Conservation (phyloP, 2,797 vertebrate species). For the Alcedo quadribrachys region DNA sequence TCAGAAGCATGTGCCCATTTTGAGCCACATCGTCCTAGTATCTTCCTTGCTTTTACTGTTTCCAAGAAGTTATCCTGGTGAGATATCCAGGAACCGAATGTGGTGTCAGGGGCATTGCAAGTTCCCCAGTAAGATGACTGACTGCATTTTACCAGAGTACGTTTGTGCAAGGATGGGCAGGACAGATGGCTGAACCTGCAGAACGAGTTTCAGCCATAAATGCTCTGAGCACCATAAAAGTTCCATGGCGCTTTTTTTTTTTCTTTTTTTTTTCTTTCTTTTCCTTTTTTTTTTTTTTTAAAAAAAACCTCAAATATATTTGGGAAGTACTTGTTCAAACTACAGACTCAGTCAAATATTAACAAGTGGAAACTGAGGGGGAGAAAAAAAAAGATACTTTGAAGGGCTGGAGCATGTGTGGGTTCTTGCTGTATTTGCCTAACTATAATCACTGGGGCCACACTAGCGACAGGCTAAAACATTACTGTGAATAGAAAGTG, state of each 20-base stretch:
- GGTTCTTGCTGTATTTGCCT: constrained; percentile 66
- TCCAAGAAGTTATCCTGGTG: constrained; percentile 44
- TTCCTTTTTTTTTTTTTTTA: too few relatives aligned
- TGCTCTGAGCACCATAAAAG: constrained; percentile 1
- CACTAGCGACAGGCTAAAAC: constrained; percentile 59
- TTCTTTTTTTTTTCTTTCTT: neutral
- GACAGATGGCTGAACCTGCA: constrained; percentile 64
- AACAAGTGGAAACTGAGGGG: constrained; percentile 45
- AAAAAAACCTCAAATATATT: constrained; percentile 23
- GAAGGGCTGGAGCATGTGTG: constrained; percentile 51
- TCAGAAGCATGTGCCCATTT: neutral
- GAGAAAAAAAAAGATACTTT: neutral
- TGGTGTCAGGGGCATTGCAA: neutral
- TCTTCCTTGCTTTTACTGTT: constrained; percentile 19
- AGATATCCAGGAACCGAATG: constrained; percentile 28
- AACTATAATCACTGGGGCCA: constrained; percentile 35
- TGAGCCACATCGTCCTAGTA: neutral
- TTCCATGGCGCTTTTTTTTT: neutral
- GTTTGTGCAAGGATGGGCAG: constrained; percentile 55
- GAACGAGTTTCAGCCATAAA: constrained; percentile 52
- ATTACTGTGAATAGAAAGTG: constrained; percentile 65
- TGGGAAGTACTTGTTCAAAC: constrained; percentile 69
- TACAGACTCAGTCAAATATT: constrained; percentile 47
- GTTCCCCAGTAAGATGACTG: neutral
- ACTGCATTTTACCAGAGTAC: constrained; percentile 24